Percentiles rank a stretch among this genome's conserved stretches.
These are phyloP conservation scores for Drosophila anceps DNA, from an alignment of 2,888 invertebrate species.

Conservation along the genomic window DNA sequence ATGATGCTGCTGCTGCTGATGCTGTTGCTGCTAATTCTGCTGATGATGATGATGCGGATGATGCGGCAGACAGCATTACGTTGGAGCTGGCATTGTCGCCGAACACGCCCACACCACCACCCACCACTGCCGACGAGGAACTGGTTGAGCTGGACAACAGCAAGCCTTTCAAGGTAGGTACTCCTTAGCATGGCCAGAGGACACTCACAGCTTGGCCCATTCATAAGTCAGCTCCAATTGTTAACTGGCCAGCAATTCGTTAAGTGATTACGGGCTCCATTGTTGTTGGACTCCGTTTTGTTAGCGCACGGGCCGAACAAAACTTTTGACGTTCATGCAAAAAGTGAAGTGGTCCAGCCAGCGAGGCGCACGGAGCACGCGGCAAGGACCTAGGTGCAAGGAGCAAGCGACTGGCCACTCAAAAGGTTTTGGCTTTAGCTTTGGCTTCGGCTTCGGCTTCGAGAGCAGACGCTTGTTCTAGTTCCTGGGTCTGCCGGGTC, in stretches of 20 bases:
- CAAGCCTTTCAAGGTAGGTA: constrained; percentile 74
- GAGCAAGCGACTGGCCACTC: constrained; percentile 40
- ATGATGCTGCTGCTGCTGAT: neutral
- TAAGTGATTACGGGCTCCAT: constrained; percentile 63
- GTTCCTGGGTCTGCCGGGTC: constrained; percentile 8
- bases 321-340: constrained; percentile 33
- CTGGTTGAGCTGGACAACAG: constrained; percentile 70
- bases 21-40: constrained; percentile 16
- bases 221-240: constrained; percentile 39
- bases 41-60: constrained; percentile 54
- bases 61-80: constrained; percentile 73
- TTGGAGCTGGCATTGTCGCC: constrained; percentile 70
- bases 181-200: constrained; percentile 5
- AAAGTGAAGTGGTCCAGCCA: constrained; percentile 32
- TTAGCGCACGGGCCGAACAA: constrained; percentile 20
- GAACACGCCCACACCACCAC: constrained; percentile 71
- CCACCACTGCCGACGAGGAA: constrained; percentile 64
- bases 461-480: constrained; percentile 25
- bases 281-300: constrained; percentile 39
- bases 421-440: constrained; percentile 18
- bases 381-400: constrained; percentile 11
- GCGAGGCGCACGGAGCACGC: constrained; percentile 2
- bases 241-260: constrained; percentile 56
- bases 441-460: constrained; percentile 29
- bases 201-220: constrained; percentile 14